A percentile compares a stretch with the other conserved stretches of the same genome.
Evolutionary conservation across 2,113 vertebrate genomes (phyloP).

Genomic region (Sus scrofa): DNA sequence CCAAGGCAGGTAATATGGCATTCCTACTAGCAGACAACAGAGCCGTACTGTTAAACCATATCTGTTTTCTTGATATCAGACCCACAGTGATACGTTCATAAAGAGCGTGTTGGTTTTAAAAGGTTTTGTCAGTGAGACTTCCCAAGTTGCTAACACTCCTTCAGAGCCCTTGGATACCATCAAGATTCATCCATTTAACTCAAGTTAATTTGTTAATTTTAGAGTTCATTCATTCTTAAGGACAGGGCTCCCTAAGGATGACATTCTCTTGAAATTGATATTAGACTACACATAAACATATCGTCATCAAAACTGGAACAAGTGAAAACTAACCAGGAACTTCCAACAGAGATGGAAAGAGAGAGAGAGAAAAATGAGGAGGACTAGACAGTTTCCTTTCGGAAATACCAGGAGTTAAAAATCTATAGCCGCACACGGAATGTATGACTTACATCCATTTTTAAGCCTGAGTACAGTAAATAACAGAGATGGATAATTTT

Average conservation of each 20-base stretch:
- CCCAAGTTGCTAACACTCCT: not conserved
- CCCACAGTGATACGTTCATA: not conserved
- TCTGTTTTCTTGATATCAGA: not conserved
- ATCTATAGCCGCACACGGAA: not conserved
- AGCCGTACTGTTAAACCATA: not conserved
- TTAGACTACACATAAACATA: not conserved
- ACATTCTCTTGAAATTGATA: not conserved
- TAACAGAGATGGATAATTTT: constrained; percentile 27
- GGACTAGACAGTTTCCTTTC: not conserved
- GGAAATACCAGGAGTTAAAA: constrained; percentile 38
- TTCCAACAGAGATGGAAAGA: not conserved
- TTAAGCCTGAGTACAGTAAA: constrained; percentile 35
- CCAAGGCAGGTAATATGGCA: not conserved
- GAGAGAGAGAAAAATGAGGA: not conserved
- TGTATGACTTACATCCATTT: not conserved
- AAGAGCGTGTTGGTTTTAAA: not conserved
- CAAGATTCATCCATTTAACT: not conserved
- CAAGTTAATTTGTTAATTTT: constrained; percentile 11
- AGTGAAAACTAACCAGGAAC: not conserved
- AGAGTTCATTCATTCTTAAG: constrained; percentile 28
- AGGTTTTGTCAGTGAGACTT: not conserved
- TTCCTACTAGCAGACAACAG: not conserved
- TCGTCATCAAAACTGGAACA: not conserved
- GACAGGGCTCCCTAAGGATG: not conserved
- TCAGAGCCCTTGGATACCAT: not conserved